Evolutionary conservation across 2,888 invertebrate species (phyloP).

Genomic region (Mamestra brassicae): DNA sequence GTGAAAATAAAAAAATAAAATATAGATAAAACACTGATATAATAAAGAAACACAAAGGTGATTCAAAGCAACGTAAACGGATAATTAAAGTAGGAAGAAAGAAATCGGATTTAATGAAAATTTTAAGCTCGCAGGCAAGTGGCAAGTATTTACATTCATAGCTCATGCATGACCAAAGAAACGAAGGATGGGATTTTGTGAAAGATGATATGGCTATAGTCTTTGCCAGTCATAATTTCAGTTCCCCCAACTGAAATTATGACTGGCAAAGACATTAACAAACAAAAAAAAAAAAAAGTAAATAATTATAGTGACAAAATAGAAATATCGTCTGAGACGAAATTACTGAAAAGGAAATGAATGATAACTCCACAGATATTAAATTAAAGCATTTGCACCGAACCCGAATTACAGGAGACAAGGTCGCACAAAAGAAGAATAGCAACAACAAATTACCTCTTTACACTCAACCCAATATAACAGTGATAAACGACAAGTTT

Average conservation of each 20-base stretch:
- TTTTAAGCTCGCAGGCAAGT: neutral
- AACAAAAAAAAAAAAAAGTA: neutral
- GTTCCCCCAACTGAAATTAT: neutral
- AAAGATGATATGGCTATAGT: neutral
- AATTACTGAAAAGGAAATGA: neutral
- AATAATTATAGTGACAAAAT: neutral
- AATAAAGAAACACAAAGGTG: neutral
- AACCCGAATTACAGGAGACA: neutral
- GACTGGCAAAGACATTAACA: neutral
- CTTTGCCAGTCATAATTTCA: no score
- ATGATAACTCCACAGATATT: neutral
- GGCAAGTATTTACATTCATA: neutral
- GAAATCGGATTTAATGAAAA: neutral
- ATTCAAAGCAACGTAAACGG: neutral
- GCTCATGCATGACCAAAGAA: neutral
- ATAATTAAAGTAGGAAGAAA: neutral
- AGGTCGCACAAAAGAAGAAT: neutral
- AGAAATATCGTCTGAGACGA: neutral
- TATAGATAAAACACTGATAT: neutral
- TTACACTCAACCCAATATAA: constrained; percentile 38
- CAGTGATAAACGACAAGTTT: constrained; percentile 45
- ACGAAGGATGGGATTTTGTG: neutral
- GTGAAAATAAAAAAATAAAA: neutral
- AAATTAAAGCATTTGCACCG: neutral
- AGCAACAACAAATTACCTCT: constrained; percentile 14